Base-by-base conservation (phyloP, 1,140 invertebrate genomes). In the Stegodyphus dumicola region DNA sequence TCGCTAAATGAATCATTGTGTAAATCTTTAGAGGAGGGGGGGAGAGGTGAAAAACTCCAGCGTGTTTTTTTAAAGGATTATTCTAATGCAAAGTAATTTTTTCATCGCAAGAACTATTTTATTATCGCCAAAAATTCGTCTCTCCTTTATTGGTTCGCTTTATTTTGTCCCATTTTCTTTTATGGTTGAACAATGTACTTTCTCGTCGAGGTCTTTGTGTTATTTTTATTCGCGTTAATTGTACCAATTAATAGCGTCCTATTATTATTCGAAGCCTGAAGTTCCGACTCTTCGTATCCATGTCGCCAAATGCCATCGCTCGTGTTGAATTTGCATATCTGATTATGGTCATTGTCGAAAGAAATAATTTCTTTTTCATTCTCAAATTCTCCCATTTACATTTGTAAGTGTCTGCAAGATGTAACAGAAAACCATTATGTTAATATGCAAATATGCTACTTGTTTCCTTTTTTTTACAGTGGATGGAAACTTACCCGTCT, bases 11-110 rank as follows among this genome's bases (percentile, higher is more conserved):
- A 67, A 67, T 67, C 65, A 67, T 67, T 67, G 65, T 67, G 65
- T 17, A 67, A 67, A 67, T 67, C n/a, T n/a, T 67, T 67, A 18
- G 9, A n/a, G 65, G 2, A n/a, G 10, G 10, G 17, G 17, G n/a
- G n/a, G n/a, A 67, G n/a, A 67, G 65, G 65, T 67, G 65, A 67
- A 67, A 67, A 18, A 9, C 5, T 9, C 56, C 9, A 6, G 11
- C 65, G 7, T 67, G 9, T 18, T 67, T 67, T 17, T 67, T 67
- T n/a, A 2, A 10, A 7, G 11, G 11, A 67, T 18, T 67, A 67
- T 67, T 67, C 65, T 67, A 7, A 67, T 67, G 65, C 65, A 67
- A 67, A 67, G 65, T 67, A 67, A n/a, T n/a, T 67, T 6, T 67
- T 67, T 67, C 65, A 67, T 67, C 6, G n/a, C 9, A 7, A n/a